Percentiles rank a stretch among this genome's conserved stretches.
Evolutionary conservation across 30 jellyfish, hydroid and myxozoan species (phyloP).

Genomic region (Cassiopea andromeda): DNA sequence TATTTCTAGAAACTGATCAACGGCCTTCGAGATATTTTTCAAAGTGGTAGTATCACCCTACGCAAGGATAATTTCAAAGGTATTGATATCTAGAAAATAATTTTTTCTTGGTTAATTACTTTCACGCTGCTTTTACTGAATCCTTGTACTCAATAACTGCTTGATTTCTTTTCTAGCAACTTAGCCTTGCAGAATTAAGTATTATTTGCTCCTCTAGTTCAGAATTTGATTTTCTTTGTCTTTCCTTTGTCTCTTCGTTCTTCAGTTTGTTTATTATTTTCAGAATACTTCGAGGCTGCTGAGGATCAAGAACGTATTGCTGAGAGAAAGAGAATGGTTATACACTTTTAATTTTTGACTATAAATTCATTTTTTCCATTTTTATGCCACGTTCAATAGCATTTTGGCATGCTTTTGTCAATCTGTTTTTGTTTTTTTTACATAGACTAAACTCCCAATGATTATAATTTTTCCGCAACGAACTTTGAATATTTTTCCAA

Average conservation of each 20-base stretch:
- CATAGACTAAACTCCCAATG: too few relatives aligned
- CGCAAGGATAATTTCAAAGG: conserved; percentile 88
- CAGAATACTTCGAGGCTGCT: conserved; percentile 59
- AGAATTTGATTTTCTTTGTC: neutral
- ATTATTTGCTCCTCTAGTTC: neutral
- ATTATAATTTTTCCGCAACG: too few relatives aligned
- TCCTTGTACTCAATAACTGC: too few relatives aligned
- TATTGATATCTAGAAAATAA: neutral
- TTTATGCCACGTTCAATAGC: too few relatives aligned
- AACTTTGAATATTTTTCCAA: too few relatives aligned
- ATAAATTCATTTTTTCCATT: neutral
- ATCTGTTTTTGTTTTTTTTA: too few relatives aligned
- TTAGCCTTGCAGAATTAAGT: too few relatives aligned
- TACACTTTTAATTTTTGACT: neutral
- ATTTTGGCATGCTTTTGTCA: too few relatives aligned
- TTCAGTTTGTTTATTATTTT: too few relatives aligned
- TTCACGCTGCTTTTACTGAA: too few relatives aligned
- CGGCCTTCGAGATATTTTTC: conserved; percentile 86
- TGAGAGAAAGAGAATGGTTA: conserved; percentile 73
- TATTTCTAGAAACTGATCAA: conserved; percentile 48
- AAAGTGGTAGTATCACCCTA: conserved; percentile 83
- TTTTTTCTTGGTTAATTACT: neutral
- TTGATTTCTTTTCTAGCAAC: too few relatives aligned
- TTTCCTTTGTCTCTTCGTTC: neutral
- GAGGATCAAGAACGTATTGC: conserved; percentile 73